Evolutionary conservation across 2,888 invertebrate species (phyloP).

Genomic region (Phoenoteleia sp.): DNA sequence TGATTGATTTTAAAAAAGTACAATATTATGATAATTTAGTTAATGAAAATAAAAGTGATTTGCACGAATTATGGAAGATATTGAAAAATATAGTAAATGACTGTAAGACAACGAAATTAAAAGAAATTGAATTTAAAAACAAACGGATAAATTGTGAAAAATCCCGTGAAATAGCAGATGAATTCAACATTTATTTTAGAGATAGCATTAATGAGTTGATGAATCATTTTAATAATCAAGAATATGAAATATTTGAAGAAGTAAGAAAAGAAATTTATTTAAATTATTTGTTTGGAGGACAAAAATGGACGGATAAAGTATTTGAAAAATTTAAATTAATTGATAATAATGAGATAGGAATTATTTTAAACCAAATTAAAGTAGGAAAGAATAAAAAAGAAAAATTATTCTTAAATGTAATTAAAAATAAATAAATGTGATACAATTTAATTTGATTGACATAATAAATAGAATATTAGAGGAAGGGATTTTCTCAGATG

Average conservation of each 20-base stretch:
- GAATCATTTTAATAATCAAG: not conserved
- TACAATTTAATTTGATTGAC: not conserved
- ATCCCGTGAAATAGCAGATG: not conserved
- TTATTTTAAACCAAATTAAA: not conserved
- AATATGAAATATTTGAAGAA: not conserved
- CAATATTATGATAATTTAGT: not conserved
- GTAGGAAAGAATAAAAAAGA: not conserved
- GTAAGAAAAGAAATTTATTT: too few species aligned
- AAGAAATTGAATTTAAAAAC: not conserved
- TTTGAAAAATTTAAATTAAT: not conserved
- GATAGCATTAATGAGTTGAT: not conserved
- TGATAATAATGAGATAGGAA: not conserved
- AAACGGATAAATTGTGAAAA: not conserved
- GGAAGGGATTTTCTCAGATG: too few species aligned
- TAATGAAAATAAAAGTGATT: slow-evolving; percentile 2
- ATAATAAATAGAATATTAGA: not conserved
- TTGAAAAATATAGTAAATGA: not conserved
- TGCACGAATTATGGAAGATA: not conserved
- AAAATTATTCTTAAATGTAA: not conserved
- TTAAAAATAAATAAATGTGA: not conserved
- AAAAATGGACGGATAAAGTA: not conserved
- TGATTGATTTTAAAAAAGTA: not conserved
- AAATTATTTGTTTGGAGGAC: too few species aligned
- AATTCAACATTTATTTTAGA: not conserved
- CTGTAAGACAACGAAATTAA: too few species aligned